Percentiles rank a stretch among this genome's conserved stretches.
Conservation (phyloP, 2,888 invertebrate species). For the Chromoteleia sp. region DNA sequence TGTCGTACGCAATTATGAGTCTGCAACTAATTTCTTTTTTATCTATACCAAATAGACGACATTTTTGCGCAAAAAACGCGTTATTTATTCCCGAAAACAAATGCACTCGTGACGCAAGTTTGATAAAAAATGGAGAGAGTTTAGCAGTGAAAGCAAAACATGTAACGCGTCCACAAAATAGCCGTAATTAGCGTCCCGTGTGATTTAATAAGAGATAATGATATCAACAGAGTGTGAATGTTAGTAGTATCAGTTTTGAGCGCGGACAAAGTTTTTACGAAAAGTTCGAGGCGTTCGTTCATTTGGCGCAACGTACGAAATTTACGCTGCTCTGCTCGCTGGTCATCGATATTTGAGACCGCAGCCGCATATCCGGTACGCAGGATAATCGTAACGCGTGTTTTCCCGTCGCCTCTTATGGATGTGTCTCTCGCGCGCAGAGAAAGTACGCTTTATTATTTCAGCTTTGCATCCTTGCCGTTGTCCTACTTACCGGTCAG, state of each 20-base stretch:
- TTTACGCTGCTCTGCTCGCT: background rate
- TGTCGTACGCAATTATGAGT: slow-evolving; percentile 9
- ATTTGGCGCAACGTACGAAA: slow-evolving; percentile 8
- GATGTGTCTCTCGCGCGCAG: slow-evolving; percentile 67
- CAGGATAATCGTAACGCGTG: slow-evolving; percentile 53
- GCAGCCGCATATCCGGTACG: slow-evolving; percentile 47
- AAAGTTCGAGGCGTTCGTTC: slow-evolving; percentile 7
- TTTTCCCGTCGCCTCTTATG: slow-evolving; percentile 64
- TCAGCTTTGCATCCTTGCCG: slow-evolving; percentile 82
- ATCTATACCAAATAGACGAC: slow-evolving; percentile 7
- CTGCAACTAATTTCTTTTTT: background rate
- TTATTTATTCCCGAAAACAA: slow-evolving; percentile 6
- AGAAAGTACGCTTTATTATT: slow-evolving; percentile 82
- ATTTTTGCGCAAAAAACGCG: slow-evolving; percentile 13
- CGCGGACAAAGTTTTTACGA: background rate
- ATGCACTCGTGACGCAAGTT: slow-evolving; percentile 6
- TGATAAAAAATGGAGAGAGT: slow-evolving; percentile 29
- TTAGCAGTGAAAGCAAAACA: slow-evolving; percentile 48
- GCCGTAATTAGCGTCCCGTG: slow-evolving; percentile 19
- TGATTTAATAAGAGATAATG: slow-evolving; percentile 24
- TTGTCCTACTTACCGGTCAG: slow-evolving; percentile 78
- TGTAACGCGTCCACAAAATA: slow-evolving; percentile 29
- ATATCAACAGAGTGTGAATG: slow-evolving; percentile 17
- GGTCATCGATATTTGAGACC: slow-evolving; percentile 28
- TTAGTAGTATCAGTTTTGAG: background rate